These are phyloP conservation scores for Cherax destructor DNA, from an alignment of 1,140 invertebrate genomes.

Conservation along the genomic window DNA sequence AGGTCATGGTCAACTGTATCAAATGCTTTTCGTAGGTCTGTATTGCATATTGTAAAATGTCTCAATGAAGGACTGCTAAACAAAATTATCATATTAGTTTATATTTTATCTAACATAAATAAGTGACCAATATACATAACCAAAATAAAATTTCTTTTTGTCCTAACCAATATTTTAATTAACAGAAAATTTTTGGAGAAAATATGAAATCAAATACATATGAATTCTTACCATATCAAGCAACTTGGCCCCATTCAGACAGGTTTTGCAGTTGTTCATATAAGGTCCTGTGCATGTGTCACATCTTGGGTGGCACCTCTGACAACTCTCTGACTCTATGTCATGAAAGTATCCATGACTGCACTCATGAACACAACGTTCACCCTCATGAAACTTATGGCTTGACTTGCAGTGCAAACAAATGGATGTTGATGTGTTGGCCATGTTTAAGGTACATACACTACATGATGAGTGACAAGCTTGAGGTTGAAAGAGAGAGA, in stretches of 20 bases:
- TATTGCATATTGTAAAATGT: too few relatives aligned
- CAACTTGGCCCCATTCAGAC: slow-evolving; percentile 31
- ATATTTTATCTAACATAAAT: too few relatives aligned
- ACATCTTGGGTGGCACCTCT: slow-evolving; percentile 52
- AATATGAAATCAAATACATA: background rate
- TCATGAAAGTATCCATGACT: slow-evolving; percentile 41
- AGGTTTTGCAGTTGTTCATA: slow-evolving; percentile 38
- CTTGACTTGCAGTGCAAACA: slow-evolving; percentile 54
- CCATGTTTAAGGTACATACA: slow-evolving; percentile 28
- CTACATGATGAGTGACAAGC: slow-evolving; percentile 42
- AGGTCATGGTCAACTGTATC: too few relatives aligned
- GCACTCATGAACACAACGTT: slow-evolving; percentile 51
- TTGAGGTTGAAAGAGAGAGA: background rate
- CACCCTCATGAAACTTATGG: slow-evolving; percentile 12
- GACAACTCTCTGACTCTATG: slow-evolving; percentile 18
- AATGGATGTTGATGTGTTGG: slow-evolving; percentile 15
- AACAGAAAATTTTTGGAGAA: too few relatives aligned
- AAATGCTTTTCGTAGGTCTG: too few relatives aligned
- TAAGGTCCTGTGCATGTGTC: slow-evolving; percentile 44
- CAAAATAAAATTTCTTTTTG: too few relatives aligned
- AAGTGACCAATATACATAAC: too few relatives aligned
- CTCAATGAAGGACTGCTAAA: too few relatives aligned
- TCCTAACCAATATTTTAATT: too few relatives aligned
- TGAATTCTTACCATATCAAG: slow-evolving; percentile 30
- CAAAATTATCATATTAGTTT: too few relatives aligned